Evolutionary conservation across 2,888 invertebrate species (phyloP), one percentile per base, ranked within the genome.

Genomic region (Melanargia galathea): DNA sequence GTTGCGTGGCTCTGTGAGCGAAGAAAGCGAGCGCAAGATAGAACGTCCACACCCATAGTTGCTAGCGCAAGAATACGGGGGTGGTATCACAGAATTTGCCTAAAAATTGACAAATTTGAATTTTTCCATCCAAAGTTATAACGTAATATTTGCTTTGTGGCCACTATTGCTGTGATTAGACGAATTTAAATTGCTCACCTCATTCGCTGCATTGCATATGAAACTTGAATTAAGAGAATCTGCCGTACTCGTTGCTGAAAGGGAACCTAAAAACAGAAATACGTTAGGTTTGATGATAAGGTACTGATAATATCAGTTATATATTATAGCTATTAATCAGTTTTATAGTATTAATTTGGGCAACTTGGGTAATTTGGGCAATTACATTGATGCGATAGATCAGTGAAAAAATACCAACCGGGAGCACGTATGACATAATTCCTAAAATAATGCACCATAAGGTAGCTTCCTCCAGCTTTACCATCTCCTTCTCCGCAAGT

Each of bases 181-280:
- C n/a, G n/a, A n/a, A n/a, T n/a, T n/a, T n/a, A 43, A 43, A 8
- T 1, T 1, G 3, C 52, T 24, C 13, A 95, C 95, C 92, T 97
- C 96, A 89, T 96, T 96, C 71, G 95, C 94, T 76, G 96, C 94
- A 82, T 94, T 96, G 88, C 96, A 96, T 86, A 96, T 94, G 87
- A 95, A 96, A 92, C 96, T 96, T 75, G 96, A 97, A 87, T 95
- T 96, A 76, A 97, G 92, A 71, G 96, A 97, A 85, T 97, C 97
- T 73, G 96, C 94, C 70, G 96, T 97, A 87, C 96, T 97, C 68
- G 96, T 95, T 73, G 96, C 96, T 68, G 96, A 96, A 73, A 97
- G 78, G 67, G 96, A 95, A 65, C 95, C 95, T 94, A 79, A 20
- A 90, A 87, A 61, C 1, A 58, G 54, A 38, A 45, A 10, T 20